These are phyloP conservation scores for Acanthurus leucopareius DNA, from an alignment of 2,797 vertebrate genomes.

Conservation along the genomic window DNA sequence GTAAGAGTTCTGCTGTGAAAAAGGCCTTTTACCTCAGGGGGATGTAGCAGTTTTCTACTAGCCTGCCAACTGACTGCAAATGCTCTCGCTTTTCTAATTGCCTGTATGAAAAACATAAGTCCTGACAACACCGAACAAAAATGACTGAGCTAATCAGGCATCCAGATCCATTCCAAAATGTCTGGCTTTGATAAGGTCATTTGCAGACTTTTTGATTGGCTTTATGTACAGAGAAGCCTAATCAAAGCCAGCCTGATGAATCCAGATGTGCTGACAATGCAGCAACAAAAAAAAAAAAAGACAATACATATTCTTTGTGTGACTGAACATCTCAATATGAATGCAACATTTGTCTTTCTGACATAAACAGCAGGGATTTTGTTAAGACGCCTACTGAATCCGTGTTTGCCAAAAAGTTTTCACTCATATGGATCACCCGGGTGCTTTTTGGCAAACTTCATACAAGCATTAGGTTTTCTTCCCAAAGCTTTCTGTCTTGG, in stretches of 20 bases:
- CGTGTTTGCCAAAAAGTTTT: conserved; percentile 48
- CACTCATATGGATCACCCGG: conserved; percentile 11
- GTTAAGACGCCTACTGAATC: conserved; percentile 6
- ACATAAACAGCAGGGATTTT: conserved; percentile 29
- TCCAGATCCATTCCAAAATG: conserved; percentile 1
- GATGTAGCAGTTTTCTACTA: background rate
- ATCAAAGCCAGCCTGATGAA: conserved; percentile 38
- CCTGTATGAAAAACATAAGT: conserved; percentile 28
- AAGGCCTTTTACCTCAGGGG: background rate
- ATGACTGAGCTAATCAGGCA: background rate
- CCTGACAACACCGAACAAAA: conserved; percentile 20
- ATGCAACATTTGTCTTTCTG: conserved; percentile 28
- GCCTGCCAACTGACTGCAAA: background rate
- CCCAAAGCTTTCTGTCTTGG: conserved; percentile 53
- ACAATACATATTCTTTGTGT: background rate
- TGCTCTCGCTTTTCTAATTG: conserved; percentile 1
- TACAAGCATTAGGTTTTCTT: conserved; percentile 42
- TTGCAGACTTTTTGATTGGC: conserved; percentile 18
- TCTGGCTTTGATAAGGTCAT: conserved; percentile 12
- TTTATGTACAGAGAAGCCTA: conserved; percentile 4
- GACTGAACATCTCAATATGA: conserved; percentile 1
- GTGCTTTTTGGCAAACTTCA: conserved; percentile 52
- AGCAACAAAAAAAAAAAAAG: background rate
- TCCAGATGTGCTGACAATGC: conserved; percentile 12
- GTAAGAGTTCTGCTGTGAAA: conserved; percentile 3